Evolutionary conservation across 1,140 invertebrate species (phyloP), one percentile per base, ranked within the genome.

Genomic region (Anthonomus grandis): DNA sequence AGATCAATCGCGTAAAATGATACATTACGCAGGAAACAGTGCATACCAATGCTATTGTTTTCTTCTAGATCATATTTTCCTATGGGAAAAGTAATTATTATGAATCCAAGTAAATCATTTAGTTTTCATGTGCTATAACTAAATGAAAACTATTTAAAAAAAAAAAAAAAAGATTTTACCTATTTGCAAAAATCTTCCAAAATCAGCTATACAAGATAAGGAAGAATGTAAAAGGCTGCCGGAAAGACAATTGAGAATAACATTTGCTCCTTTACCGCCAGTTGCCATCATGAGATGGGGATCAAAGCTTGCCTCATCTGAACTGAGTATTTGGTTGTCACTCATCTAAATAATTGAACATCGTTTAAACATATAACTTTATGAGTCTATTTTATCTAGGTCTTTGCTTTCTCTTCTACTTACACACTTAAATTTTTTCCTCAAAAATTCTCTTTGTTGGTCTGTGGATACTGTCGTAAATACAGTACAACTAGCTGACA

Each of bases 141-240:
- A n/a, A n/a, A n/a, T n/a, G n/a, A n/a, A n/a, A n/a, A n/a, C n/a
- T n/a, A n/a, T n/a, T n/a, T n/a, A n/a, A n/a, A n/a, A n/a, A n/a
- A n/a, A n/a, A n/a, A n/a, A n/a, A n/a, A n/a, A n/a, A n/a, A n/a
- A n/a, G n/a, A 8, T n/a, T 36, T 24, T 34, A 62, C 86, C 86
- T 60, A 87, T 85, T 73, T 89, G 86, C 22, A 88, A 64, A 67
- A 89, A 86, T 37, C 82, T 71, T 36, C 86, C 86, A 66, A 84
- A 82, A 39, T 76, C 69, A 15, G 81, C 82, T 18, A 89, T 66
- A 65, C 84, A 81, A 52, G 81, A 69, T 12, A 87, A 62, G 59
- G 81, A 82, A 27, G 82, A 82, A 64, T 83, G 83, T 4, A 86
- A 71, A 65, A 84, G 79, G 42, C 81, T 79, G 34, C 82, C 81